Percentiles rank a stretch among this genome's conserved stretches.
phyloP scores from a whole-genome alignment of 1,140 invertebrate species.

The Eumeta japonica region DNA sequence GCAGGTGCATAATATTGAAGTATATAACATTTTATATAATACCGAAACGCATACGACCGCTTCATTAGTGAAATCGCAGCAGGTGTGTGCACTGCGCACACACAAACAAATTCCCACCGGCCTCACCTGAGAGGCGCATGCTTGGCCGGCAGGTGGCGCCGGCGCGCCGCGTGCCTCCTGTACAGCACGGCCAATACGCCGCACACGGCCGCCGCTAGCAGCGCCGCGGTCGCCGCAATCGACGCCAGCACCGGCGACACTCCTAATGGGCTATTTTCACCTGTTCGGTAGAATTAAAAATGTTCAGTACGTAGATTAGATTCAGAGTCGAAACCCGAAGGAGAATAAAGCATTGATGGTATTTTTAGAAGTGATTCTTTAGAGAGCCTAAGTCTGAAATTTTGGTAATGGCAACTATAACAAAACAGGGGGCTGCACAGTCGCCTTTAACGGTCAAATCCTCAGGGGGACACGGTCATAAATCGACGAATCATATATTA shows the following conservation, averaged over 20 bases:
- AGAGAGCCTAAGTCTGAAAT: too few species aligned
- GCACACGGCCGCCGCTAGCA: constrained; percentile 69
- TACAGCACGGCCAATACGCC: constrained; percentile 70
- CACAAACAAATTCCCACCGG: not conserved
- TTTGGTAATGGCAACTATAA: too few species aligned
- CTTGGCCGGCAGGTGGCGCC: constrained; percentile 60
- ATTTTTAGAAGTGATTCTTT: too few species aligned
- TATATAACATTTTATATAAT: constrained; percentile 6
- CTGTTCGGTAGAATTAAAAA: constrained; percentile 17
- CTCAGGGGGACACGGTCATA: too few species aligned
- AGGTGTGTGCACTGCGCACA: too few species aligned
- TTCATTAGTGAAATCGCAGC: too few species aligned
- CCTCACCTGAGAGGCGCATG: constrained; percentile 61
- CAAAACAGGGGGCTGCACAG: too few species aligned
- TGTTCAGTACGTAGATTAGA: not conserved
- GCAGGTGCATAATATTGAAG: constrained; percentile 3
- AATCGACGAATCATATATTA: too few species aligned
- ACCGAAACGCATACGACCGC: constrained; percentile 4
- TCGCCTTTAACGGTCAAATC: too few species aligned
- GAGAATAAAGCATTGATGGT: too few species aligned
- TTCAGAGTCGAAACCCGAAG: not conserved
- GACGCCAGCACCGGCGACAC: constrained; percentile 72
- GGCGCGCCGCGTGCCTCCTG: constrained; percentile 58
- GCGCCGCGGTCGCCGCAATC: constrained; percentile 67
- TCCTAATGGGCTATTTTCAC: constrained; percentile 56